Conservation (phyloP, 2,113 vertebrate species). For the Gadus macrocephalus region DNA sequence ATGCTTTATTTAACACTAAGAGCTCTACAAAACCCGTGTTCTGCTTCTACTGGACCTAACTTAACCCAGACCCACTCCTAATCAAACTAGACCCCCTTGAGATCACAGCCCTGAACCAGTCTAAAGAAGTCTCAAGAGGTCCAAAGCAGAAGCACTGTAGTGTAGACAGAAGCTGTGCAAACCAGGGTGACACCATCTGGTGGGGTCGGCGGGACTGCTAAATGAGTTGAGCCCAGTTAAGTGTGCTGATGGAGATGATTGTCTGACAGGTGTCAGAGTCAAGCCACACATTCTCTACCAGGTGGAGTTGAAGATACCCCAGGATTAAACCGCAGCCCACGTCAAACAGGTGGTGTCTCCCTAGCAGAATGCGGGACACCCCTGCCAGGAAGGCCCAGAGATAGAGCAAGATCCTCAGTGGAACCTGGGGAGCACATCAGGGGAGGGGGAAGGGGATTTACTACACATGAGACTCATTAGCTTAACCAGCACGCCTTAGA, state of each 20-base stretch:
- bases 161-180: neutral
- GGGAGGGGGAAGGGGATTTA: too few relatives aligned
- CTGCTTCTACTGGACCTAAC: neutral
- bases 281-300: constrained; percentile 93
- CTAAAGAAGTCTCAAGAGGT: neutral
- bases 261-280: constrained; percentile 88
- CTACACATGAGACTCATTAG: neutral
- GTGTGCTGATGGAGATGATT: constrained; percentile 83
- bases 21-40: neutral
- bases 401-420: constrained; percentile 84
- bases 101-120: neutral
- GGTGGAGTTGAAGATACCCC: constrained; percentile 86
- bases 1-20: too few relatives aligned
- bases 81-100: neutral
- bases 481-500: neutral
- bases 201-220: constrained; percentile 2
- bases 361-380: constrained; percentile 84
- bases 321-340: constrained; percentile 84
- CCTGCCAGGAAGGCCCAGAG: constrained; percentile 89
- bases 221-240: constrained; percentile 55
- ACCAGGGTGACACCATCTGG: neutral
- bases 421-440: constrained; percentile 58
- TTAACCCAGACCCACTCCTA: neutral
- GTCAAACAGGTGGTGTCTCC: constrained; percentile 87
- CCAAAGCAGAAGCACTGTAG: neutral